Evolutionary conservation across 2,113 vertebrate genomes (phyloP).

Genomic region (Clupea harengus): DNA sequence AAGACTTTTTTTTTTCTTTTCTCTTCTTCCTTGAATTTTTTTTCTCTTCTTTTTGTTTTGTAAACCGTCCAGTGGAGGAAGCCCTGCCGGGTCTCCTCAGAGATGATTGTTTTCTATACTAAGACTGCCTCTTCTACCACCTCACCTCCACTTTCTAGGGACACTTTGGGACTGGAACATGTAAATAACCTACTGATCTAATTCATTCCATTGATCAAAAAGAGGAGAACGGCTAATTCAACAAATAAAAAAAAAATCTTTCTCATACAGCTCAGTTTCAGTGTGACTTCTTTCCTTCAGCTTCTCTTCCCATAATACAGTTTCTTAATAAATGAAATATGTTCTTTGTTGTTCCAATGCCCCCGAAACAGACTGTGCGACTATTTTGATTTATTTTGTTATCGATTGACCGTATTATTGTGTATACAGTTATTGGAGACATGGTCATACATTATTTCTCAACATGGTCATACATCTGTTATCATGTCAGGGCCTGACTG

Average conservation of each 20-base stretch:
- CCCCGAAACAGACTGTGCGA: too few species aligned
- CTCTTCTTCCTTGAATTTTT: constrained; percentile 78
- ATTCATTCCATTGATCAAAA: constrained; percentile 84
- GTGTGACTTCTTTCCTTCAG: constrained; percentile 7
- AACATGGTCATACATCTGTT: too few species aligned
- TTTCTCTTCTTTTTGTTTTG: constrained; percentile 71
- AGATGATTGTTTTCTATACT: constrained; percentile 62
- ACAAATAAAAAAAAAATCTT: constrained; percentile 64
- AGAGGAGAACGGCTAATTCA: constrained; percentile 82
- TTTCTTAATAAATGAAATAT: too few species aligned
- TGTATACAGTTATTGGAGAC: too few species aligned
- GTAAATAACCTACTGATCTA: constrained; percentile 73
- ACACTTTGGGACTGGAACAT: constrained; percentile 72
- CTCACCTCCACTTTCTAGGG: constrained; percentile 63
- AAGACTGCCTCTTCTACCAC: constrained; percentile 61
- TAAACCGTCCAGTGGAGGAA: constrained; percentile 54
- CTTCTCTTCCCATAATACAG: not conserved
- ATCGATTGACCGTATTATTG: too few species aligned
- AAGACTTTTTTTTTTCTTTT: constrained; percentile 65
- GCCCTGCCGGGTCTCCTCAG: constrained; percentile 53
- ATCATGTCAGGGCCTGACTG: too few species aligned
- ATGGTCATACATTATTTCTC: too few species aligned
- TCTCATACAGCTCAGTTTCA: constrained; percentile 67
- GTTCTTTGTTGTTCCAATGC: too few species aligned
- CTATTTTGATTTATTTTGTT: too few species aligned